Evolutionary conservation across 2,888 invertebrate species (phyloP).

Genomic region (Myopa tessellatipennis): DNA sequence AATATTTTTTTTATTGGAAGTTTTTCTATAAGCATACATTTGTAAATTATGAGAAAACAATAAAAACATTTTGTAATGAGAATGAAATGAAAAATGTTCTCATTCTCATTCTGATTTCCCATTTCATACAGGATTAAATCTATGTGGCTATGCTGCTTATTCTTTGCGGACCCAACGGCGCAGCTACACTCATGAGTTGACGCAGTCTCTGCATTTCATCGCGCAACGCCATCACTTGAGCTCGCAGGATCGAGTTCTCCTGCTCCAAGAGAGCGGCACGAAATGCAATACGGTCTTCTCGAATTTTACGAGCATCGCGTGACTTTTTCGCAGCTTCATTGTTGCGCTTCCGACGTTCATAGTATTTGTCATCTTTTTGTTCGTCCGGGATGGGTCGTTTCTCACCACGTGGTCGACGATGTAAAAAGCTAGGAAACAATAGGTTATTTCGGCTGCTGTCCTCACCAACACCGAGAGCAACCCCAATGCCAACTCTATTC

Average conservation of each 20-base stretch:
- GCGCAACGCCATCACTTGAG: conserved; percentile 82
- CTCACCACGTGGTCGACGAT: conserved; percentile 78
- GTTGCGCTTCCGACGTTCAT: conserved; percentile 85
- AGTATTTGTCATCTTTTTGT: conserved; percentile 90
- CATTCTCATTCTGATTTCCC: no score
- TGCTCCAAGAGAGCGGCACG: conserved; percentile 87
- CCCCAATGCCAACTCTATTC: conserved; percentile 58
- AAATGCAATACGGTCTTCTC: conserved; percentile 91
- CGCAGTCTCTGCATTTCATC: conserved; percentile 73
- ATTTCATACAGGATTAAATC: neutral
- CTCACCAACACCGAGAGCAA: conserved; percentile 49
- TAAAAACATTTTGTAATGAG: no score
- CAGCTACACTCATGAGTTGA: conserved; percentile 55
- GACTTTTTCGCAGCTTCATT: conserved; percentile 94
- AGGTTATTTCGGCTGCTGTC: conserved; percentile 5
- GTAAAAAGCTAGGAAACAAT: conserved; percentile 61
- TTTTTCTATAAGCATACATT: no score
- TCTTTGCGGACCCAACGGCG: neutral
- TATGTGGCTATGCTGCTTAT: neutral
- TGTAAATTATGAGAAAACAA: no score
- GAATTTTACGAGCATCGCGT: conserved; percentile 84
- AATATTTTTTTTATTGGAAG: no score
- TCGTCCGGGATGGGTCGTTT: conserved; percentile 89
- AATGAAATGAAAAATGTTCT: no score
- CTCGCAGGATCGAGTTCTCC: conserved; percentile 86